Evolutionary conservation across 2,888 invertebrate species (phyloP), one percentile per base, ranked within the genome.

Genomic region (Sepioteuthis lessoniana): DNA sequence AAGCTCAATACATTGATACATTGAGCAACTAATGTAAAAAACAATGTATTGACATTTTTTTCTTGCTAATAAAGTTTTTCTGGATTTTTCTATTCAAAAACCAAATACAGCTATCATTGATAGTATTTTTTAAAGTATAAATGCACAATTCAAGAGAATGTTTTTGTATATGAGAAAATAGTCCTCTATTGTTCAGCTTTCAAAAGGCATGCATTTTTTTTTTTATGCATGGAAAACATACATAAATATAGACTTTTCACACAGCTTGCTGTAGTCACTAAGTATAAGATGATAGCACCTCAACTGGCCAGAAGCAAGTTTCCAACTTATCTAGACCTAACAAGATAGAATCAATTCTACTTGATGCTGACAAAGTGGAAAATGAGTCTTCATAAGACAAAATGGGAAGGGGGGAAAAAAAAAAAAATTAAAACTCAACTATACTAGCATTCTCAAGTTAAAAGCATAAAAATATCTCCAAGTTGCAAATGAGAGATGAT

Each of bases 401-500:
- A n/a, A 60, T 60, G 31, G 60, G 28, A 28, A 25, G 28, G 31
- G 31, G 10, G 25, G 25, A 19, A 28, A 55, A 21, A 21, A 55
- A 25, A 55, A 5, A 2, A 5, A 55, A 2, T 7, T 55, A 55
- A 47, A 21, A 47, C 2, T 3, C 2, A 31, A 28, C 7, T 31
- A 76, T 76, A 31, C 60, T 76, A 76, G n/a, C 76, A n/a, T 76
- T 76, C 76, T 76, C n/a, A 76, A 76, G 76, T 76, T 76, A 76
- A 35, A 76, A 76, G 76, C 76, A 76, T 76, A 76, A 76, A 76
- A 76, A n/a, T 35, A 76, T 76, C 35, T 76, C n/a, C n/a, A 76
- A 35, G n/a, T n/a, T 76, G 31, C 28, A 60, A 60, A 10, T 31
- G 60, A 60, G 76, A 76, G n/a, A 76, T 76, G 76, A n/a, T n/a